Evolutionary conservation across 2,113 vertebrate genomes (phyloP).

Genomic region (Stigmatopora argus): DNA sequence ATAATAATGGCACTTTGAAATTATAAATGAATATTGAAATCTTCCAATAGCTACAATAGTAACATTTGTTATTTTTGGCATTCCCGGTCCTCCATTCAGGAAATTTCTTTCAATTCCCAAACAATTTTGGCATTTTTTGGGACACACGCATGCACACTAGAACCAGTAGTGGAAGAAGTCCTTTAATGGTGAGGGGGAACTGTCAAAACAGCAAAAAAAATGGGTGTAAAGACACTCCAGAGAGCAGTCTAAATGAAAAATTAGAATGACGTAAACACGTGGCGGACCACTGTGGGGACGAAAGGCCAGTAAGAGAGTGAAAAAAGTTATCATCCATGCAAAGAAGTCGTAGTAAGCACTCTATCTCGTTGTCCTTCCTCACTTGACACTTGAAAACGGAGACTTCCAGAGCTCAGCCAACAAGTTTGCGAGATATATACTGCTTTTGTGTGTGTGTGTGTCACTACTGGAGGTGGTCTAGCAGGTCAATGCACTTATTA

Average conservation of each 20-base stretch:
- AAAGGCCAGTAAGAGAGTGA: constrained; percentile 14
- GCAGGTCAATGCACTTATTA: neutral
- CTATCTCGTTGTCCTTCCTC: constrained; percentile 40
- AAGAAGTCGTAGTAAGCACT: constrained; percentile 42
- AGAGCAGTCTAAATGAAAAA: constrained; percentile 44
- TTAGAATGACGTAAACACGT: constrained; percentile 32
- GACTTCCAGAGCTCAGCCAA: constrained; percentile 20
- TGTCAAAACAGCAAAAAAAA: constrained; percentile 57
- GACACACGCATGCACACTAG: constrained; percentile 12
- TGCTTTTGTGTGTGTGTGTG: constrained; percentile 3
- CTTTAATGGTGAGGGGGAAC: constrained; percentile 64
- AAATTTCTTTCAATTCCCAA: no score
- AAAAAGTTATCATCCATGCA: constrained; percentile 60
- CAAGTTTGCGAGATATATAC: constrained; percentile 9
- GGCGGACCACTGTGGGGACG: constrained; percentile 28
- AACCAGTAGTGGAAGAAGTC: constrained; percentile 45
- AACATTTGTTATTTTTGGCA: no score
- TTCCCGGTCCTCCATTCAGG: no score
- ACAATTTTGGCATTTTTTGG: neutral
- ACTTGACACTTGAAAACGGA: constrained; percentile 20
- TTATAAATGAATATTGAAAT: no score
- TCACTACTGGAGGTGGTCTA: constrained; percentile 5
- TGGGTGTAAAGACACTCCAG: constrained; percentile 56
- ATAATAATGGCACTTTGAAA: no score
- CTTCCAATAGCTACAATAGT: no score